Percentiles rank a stretch among this genome's conserved stretches.
Evolutionary conservation across 2,113 vertebrate genomes (phyloP).

Genomic region (Datnioides undecimradiatus): DNA sequence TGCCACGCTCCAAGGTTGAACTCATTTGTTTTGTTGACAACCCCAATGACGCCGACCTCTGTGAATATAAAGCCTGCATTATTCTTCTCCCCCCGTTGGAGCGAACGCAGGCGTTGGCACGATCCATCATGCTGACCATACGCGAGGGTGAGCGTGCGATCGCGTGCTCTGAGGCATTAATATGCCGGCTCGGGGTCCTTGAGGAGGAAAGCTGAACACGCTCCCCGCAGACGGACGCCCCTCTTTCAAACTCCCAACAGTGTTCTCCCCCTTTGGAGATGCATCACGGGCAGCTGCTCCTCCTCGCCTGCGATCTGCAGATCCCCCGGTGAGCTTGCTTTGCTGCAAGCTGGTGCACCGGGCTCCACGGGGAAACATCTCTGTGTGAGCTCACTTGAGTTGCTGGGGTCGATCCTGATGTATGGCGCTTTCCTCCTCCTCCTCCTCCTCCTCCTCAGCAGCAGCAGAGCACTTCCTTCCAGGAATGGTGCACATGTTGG

Average conservation of each 20-base stretch:
- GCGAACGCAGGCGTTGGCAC: constrained; percentile 30
- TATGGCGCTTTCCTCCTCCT: constrained; percentile 7
- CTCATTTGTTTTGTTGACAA: constrained; percentile 71
- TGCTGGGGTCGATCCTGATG: constrained; percentile 36
- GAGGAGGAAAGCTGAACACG: constrained; percentile 42
- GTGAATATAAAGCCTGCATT: constrained; percentile 62
- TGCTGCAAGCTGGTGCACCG: constrained; percentile 8
- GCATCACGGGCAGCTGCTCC: constrained; percentile 30
- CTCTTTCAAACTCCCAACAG: constrained; percentile 35
- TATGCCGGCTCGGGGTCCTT: constrained; percentile 38
- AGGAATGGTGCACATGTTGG: constrained; percentile 44
- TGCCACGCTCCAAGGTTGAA: constrained; percentile 68
- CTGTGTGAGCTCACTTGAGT: constrained; percentile 42
- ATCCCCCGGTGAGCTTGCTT: constrained; percentile 58
- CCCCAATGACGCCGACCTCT: constrained; percentile 62
- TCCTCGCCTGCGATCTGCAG: constrained; percentile 40
- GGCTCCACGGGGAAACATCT: constrained; percentile 28
- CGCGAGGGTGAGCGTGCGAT: constrained; percentile 27
- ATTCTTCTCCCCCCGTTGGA: constrained; percentile 63
- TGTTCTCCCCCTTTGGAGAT: constrained; percentile 56
- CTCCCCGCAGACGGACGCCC: constrained; percentile 29
- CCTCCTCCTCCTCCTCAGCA: constrained; percentile 16
- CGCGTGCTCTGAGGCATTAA: constrained; percentile 39
- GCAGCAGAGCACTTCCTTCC: constrained; percentile 30
- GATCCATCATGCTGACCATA: constrained; percentile 68